A percentile compares a stretch with the other conserved stretches of the same genome.
These are phyloP conservation scores for Drosophila birchii DNA, from an alignment of 2,888 invertebrate genomes.

Conservation along the genomic window DNA sequence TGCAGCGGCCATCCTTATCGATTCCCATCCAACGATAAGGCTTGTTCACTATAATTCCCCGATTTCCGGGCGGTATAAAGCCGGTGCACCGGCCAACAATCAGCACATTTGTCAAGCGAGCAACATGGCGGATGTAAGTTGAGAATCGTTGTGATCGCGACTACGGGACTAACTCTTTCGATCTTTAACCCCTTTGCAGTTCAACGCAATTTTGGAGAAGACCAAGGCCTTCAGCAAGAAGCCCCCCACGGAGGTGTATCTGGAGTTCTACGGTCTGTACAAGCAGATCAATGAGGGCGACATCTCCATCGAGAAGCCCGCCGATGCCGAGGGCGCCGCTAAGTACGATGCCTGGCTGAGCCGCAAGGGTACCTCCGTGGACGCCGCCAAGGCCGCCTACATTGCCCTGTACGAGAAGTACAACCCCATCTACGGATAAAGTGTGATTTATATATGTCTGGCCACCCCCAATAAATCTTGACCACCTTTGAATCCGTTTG, in stretches of 20 bases:
- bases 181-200: constrained; percentile 35
- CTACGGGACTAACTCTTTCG: not conserved
- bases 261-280: constrained; percentile 92
- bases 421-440: constrained; percentile 85
- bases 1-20: constrained; percentile 32
- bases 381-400: constrained; percentile 93
- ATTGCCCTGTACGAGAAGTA: constrained; percentile 88
- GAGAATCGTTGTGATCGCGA: not conserved
- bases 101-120: constrained; percentile 57
- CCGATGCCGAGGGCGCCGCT: constrained; percentile 94
- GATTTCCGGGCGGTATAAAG: constrained; percentile 58
- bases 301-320: constrained; percentile 92
- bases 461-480: constrained; percentile 38
- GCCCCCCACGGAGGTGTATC: constrained; percentile 92
- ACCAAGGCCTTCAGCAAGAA: constrained; percentile 90
- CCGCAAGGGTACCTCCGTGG: constrained; percentile 91
- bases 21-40: constrained; percentile 21
- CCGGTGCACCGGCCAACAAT: constrained; percentile 24
- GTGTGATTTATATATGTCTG: constrained; percentile 7
- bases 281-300: constrained; percentile 94
- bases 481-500: constrained; percentile 25
- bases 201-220: constrained; percentile 66
- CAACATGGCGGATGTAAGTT: constrained; percentile 67
- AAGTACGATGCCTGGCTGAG: constrained; percentile 97
- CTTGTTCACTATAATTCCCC: constrained; percentile 15